These are phyloP conservation scores for Halyomorpha halys DNA, from an alignment of 1,140 invertebrate genomes.

Conservation along the genomic window DNA sequence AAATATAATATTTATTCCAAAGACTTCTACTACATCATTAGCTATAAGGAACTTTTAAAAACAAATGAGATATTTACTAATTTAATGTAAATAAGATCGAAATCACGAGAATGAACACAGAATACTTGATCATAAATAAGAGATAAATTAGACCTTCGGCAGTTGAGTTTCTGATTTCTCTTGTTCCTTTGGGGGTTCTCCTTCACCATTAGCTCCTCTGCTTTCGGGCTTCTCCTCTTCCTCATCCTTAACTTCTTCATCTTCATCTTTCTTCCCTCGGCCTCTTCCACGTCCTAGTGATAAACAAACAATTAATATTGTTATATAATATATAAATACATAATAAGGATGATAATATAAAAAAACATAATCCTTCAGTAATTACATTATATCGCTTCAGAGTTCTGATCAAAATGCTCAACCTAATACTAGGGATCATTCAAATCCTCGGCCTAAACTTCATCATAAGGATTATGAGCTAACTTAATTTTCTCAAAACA, in stretches of 20 bases:
- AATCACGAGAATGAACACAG: too few relatives aligned
- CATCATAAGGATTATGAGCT: slow-evolving; percentile 22
- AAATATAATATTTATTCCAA: too few relatives aligned
- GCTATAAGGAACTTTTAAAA: too few relatives aligned
- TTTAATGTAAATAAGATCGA: too few relatives aligned
- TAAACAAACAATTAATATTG: neutral
- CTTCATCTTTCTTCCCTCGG: slow-evolving; percentile 39
- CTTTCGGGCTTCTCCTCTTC: slow-evolving; percentile 26
- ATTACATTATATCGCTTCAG: neutral
- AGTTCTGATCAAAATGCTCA: slow-evolving; percentile 14
- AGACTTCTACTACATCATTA: too few relatives aligned
- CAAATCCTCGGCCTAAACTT: slow-evolving; percentile 19
- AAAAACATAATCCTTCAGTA: neutral
- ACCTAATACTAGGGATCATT: neutral
- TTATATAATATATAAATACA: neutral
- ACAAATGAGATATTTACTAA: too few relatives aligned
- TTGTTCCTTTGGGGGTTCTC: slow-evolving; percentile 28
- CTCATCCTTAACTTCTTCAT: slow-evolving; percentile 36
- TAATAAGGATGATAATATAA: neutral
- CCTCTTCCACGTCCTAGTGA: slow-evolving; percentile 34
- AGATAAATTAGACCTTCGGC: neutral
- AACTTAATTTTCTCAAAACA: too few relatives aligned
- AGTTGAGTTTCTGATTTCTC: slow-evolving; percentile 30
- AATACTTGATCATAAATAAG: too few relatives aligned
- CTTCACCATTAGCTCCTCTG: slow-evolving; percentile 31